phyloP scores from a whole-genome alignment of 1,140 invertebrate genomes.

The Orius insidiosus region DNA sequence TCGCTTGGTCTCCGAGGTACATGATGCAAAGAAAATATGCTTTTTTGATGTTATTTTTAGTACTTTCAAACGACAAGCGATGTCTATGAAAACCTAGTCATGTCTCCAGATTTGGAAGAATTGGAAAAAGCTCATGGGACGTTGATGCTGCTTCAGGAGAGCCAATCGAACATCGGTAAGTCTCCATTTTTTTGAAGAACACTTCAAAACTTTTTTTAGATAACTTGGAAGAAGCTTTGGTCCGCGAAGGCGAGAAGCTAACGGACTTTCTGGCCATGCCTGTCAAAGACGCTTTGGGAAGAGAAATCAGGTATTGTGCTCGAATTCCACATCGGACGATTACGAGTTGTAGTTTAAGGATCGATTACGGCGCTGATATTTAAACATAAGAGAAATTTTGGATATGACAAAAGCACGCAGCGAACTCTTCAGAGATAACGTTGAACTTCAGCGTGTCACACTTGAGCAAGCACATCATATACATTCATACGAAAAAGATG shows the following conservation, averaged over 20 bases:
- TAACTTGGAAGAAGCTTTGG: constrained; percentile 42
- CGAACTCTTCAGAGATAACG: constrained; percentile 47
- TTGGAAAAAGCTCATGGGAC: constrained; percentile 34
- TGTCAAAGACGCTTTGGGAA: constrained; percentile 57
- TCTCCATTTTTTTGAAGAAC: not conserved
- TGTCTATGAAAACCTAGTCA: constrained; percentile 45
- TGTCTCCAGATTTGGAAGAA: constrained; percentile 35
- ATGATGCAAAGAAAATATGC: not conserved
- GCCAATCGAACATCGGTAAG: constrained; percentile 29
- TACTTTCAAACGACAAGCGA: constrained; percentile 46
- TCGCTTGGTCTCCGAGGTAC: constrained; percentile 50
- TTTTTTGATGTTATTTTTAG: constrained; percentile 22
- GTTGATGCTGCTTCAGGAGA: constrained; percentile 34
- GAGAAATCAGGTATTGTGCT: constrained; percentile 30
- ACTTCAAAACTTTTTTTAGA: constrained; percentile 27
- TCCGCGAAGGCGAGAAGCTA: constrained; percentile 60
- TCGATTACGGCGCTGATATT: constrained; percentile 51
- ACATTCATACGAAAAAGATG: constrained; percentile 55
- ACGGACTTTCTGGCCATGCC: constrained; percentile 62
- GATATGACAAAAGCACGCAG: constrained; percentile 36
- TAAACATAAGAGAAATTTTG: constrained; percentile 48
- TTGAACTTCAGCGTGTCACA: constrained; percentile 52
- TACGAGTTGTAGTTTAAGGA: constrained; percentile 29
- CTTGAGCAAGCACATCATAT: constrained; percentile 59
- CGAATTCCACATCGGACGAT: not conserved